phyloP scores from a whole-genome alignment of 37 sponge, comb jelly and placozoan species.

The Cliona cf. orientalis region DNA sequence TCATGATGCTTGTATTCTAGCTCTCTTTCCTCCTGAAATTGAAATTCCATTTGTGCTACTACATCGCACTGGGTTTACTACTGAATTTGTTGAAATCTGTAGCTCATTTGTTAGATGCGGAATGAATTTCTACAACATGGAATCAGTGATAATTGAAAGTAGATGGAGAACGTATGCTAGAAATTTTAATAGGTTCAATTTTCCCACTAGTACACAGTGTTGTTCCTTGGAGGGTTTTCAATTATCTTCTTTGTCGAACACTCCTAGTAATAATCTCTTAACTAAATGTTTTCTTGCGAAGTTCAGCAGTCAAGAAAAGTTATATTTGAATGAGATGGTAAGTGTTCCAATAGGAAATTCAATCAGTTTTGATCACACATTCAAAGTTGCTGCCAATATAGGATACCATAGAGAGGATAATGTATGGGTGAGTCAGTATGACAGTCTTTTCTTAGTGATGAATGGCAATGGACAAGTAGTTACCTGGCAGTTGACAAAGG shows the following conservation, averaged over 20 bases:
- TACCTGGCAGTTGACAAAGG: slow-evolving; percentile 46
- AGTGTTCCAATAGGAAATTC: background rate
- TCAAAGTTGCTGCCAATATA: slow-evolving; percentile 49
- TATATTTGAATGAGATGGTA: background rate
- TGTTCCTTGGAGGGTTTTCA: background rate
- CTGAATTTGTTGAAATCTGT: background rate
- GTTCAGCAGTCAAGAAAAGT: background rate
- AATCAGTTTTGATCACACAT: slow-evolving; percentile 49
- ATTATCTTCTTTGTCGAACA: background rate
- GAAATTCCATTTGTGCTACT: slow-evolving; percentile 10
- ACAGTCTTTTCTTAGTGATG: slow-evolving; percentile 32
- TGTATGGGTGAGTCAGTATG: slow-evolving; percentile 43
- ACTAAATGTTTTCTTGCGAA: background rate
- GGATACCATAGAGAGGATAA: slow-evolving; percentile 29
- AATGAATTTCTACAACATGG: slow-evolving; percentile 27
- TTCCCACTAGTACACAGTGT: background rate
- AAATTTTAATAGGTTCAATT: background rate
- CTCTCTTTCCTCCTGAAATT: background rate
- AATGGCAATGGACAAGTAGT: slow-evolving; percentile 44
- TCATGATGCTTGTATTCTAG: slow-evolving; percentile 19
- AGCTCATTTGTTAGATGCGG: background rate
- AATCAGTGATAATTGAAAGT: slow-evolving; percentile 20
- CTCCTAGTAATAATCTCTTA: slow-evolving; percentile 13
- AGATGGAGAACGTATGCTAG: slow-evolving; percentile 7
- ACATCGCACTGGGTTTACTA: slow-evolving; percentile 40